These are phyloP conservation scores for Xyrichtys novacula DNA, from an alignment of 2,797 vertebrate genomes.

Conservation along the genomic window DNA sequence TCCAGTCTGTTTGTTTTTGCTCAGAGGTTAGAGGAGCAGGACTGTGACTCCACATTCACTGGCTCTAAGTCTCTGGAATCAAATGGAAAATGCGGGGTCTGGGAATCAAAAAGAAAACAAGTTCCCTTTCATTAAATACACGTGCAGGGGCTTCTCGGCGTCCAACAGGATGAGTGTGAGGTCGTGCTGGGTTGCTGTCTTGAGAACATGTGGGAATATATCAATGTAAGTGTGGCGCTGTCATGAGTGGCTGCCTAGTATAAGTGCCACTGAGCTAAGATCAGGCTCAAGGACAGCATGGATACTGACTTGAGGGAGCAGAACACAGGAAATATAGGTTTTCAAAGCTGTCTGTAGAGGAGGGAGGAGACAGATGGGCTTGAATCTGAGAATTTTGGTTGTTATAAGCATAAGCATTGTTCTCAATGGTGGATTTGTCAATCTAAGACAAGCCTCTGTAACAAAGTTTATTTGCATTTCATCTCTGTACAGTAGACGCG, in stretches of 20 bases:
- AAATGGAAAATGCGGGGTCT: conserved; percentile 4
- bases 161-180: conserved; percentile 14
- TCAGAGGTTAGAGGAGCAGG: background rate
- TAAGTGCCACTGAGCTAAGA: conserved; percentile 5
- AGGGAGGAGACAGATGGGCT: conserved; percentile 31
- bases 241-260: background rate
- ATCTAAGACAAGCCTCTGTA: too few species aligned
- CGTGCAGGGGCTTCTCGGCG: conserved; percentile 12
- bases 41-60: background rate
- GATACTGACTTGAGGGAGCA: conserved; percentile 34
- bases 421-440: conserved; percentile 1
- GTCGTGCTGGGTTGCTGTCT: background rate
- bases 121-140: conserved; percentile 30
- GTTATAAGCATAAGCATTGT: conserved; percentile 11
- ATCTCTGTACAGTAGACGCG: background rate
- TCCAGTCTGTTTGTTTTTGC: conserved; percentile 6
- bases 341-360: conserved; percentile 19
- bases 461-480: too few species aligned
- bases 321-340: conserved; percentile 21
- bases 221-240: background rate
- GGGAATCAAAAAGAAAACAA: conserved; percentile 7
- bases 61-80: conserved; percentile 16
- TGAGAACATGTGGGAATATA: conserved; percentile 24
- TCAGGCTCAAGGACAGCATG: conserved; percentile 36
- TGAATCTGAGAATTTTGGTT: conserved; percentile 17